phyloP scores from a whole-genome alignment of 2,113 vertebrate species.

The Acanthochromis polyacanthus region DNA sequence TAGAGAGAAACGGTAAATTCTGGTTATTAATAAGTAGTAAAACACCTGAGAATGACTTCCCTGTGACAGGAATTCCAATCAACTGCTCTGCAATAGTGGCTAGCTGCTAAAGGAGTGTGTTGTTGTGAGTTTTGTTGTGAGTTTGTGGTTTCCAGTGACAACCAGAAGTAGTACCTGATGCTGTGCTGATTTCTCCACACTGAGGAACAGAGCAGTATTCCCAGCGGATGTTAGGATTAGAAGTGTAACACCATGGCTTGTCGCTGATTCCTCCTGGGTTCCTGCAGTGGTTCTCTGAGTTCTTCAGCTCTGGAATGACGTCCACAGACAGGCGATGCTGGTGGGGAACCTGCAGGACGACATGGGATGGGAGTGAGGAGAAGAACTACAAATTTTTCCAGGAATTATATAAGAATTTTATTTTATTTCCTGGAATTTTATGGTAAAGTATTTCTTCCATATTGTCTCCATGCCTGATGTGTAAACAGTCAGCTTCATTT shows the following conservation, averaged over 20 bases:
- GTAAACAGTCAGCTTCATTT: too few species aligned
- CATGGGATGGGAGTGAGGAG: not conserved
- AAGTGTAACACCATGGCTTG: slow-evolving; percentile 92
- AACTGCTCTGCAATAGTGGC: not conserved
- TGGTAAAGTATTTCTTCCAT: too few species aligned
- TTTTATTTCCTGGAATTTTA: too few species aligned
- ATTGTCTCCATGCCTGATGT: too few species aligned
- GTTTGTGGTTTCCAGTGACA: too few species aligned
- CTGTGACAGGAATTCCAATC: not conserved
- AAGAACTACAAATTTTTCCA: too few species aligned
- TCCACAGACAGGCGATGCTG: slow-evolving; percentile 87
- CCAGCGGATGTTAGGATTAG: slow-evolving; percentile 87
- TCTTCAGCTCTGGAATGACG: slow-evolving; percentile 88
- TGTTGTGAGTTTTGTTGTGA: too few species aligned
- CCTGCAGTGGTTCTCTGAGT: slow-evolving; percentile 89
- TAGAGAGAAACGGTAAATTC: too few species aligned
- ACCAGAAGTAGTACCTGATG: slow-evolving; percentile 46
- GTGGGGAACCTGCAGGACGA: slow-evolving; percentile 83
- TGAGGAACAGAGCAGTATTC: slow-evolving; percentile 89
- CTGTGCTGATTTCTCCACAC: slow-evolving; percentile 80
- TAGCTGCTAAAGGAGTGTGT: not conserved
- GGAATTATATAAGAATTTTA: too few species aligned
- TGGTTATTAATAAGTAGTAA: not conserved
- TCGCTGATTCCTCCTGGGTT: slow-evolving; percentile 91
- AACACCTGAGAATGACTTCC: not conserved